A percentile compares a stretch with the other conserved stretches of the same genome.
Evolutionary conservation across 1,140 invertebrate genomes (phyloP).

Genomic region (Eubasilissa regina): DNA sequence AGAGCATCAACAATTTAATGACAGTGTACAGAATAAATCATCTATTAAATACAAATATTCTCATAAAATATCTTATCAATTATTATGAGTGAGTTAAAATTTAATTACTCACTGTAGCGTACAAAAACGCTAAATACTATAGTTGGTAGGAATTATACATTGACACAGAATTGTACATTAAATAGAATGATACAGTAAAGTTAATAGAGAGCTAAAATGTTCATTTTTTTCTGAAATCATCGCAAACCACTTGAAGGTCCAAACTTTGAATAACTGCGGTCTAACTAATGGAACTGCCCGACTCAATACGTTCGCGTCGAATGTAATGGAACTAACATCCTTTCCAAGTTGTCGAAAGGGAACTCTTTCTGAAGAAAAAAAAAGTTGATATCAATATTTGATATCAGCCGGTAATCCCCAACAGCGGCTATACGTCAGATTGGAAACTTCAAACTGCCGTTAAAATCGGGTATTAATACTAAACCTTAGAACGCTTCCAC

Average conservation of each 20-base stretch:
- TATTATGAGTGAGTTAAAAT: too few species aligned
- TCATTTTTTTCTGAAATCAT: background rate
- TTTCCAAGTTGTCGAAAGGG: background rate
- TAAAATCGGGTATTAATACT: constrained; percentile 18
- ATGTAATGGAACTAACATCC: background rate
- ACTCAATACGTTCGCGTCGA: constrained; percentile 15
- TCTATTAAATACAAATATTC: too few species aligned
- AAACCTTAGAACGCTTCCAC: background rate
- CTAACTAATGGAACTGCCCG: constrained; percentile 13
- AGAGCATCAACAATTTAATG: too few species aligned
- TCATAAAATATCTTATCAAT: too few species aligned
- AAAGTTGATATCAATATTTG: constrained; percentile 25
- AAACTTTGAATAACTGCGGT: background rate
- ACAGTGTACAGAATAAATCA: too few species aligned
- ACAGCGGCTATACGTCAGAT: constrained; percentile 7
- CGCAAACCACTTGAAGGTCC: background rate
- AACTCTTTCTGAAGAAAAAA: background rate
- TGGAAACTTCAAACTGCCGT: constrained; percentile 7
- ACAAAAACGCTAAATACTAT: too few species aligned
- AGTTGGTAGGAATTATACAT: too few species aligned
- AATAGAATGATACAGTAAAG: too few species aligned
- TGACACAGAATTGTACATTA: too few species aligned
- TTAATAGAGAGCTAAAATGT: too few species aligned
- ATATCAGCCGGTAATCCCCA: constrained; percentile 2
- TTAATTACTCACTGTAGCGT: too few species aligned